Evolutionary conservation across 2,888 invertebrate species (phyloP).

Genomic region (Temnothorax unifasciatus): DNA sequence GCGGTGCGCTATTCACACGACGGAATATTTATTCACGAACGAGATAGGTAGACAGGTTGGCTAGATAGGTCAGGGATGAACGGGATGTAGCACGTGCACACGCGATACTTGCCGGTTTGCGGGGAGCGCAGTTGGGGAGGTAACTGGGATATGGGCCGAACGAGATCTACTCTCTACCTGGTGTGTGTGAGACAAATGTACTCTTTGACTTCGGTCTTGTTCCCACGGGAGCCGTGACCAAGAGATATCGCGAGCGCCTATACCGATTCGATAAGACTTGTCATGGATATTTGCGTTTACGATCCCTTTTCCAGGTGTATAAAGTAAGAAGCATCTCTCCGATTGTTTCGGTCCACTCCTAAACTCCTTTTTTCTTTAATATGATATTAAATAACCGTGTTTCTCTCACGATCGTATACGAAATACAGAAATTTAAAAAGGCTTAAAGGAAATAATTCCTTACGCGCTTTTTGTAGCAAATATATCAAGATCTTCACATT

Average conservation of each 20-base stretch:
- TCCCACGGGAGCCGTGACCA: constrained; percentile 64
- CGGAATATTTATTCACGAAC: constrained; percentile 51
- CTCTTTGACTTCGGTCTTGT: constrained; percentile 60
- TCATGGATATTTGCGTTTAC: constrained; percentile 46
- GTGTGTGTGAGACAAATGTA: constrained; percentile 66
- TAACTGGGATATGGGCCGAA: constrained; percentile 23
- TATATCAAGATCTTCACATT: not conserved
- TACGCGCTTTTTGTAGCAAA: not conserved
- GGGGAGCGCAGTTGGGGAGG: constrained; percentile 10
- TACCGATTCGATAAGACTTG: constrained; percentile 56
- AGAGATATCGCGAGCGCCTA: constrained; percentile 61
- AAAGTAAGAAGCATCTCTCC: constrained; percentile 21
- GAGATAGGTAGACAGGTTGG: constrained; percentile 31
- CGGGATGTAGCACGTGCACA: constrained; percentile 32
- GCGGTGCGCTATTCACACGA: not conserved
- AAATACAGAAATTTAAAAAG: not conserved
- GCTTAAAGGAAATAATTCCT: not conserved
- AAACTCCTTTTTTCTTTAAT: constrained; percentile 15
- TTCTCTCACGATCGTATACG: not conserved
- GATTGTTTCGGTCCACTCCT: not conserved
- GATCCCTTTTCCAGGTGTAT: not conserved
- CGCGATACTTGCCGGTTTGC: constrained; percentile 32
- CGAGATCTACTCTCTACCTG: constrained; percentile 52
- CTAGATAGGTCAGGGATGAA: constrained; percentile 26
- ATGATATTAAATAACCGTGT: not conserved